phyloP scores from a whole-genome alignment of 2,113 vertebrate species.

The Varanus salvator region DNA sequence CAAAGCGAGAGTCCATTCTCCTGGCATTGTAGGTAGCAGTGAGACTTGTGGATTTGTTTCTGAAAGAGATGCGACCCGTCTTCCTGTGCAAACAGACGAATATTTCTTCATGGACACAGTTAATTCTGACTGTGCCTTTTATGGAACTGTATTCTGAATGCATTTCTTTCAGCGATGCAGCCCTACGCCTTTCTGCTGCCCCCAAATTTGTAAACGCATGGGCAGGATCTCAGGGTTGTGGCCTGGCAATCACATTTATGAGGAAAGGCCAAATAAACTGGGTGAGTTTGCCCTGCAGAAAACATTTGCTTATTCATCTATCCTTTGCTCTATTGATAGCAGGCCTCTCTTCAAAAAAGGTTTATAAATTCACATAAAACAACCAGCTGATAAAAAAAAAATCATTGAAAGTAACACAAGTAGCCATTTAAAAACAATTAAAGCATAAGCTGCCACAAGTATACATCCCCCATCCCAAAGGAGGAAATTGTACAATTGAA shows the following conservation, averaged over 20 bases:
- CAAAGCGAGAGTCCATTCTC: background rate
- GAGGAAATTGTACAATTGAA: background rate
- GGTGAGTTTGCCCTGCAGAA: background rate
- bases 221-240: background rate
- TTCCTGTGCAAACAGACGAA: background rate
- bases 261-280: conserved; percentile 3
- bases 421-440: background rate
- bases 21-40: background rate
- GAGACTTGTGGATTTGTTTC: background rate
- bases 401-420: background rate
- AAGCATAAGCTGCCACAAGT: background rate
- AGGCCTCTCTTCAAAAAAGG: background rate
- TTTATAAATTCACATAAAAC: background rate
- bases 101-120: background rate
- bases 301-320: background rate
- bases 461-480: background rate
- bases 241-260: background rate
- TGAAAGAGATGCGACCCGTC: background rate
- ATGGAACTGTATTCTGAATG: background rate
- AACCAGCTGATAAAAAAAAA: background rate
- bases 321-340: background rate
- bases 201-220: background rate
- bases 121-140: background rate
- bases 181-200: background rate
- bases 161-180: background rate